Conservation (phyloP, 2,888 invertebrate species). For the Alcis repandata region DNA sequence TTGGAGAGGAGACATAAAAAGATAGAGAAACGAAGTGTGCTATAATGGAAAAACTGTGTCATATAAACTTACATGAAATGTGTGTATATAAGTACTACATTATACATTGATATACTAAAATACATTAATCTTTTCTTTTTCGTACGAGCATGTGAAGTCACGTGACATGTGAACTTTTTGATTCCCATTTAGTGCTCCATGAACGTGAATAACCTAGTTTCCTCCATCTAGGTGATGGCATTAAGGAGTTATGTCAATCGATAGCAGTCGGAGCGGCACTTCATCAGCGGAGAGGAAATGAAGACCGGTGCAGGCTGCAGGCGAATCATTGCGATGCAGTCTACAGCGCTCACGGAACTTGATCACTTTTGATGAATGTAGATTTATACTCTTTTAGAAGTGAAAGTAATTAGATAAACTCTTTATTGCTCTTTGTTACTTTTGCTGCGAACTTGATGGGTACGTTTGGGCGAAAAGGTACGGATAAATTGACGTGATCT, state of each 20-base stretch:
- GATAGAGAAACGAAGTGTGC: no score
- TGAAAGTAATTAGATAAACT: no score
- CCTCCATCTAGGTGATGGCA: constrained; percentile 14
- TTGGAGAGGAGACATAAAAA: no score
- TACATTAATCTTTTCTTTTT: not conserved
- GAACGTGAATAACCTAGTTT: constrained; percentile 19
- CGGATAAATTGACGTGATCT: no score
- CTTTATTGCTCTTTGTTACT: no score
- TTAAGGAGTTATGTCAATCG: constrained; percentile 51
- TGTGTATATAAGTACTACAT: no score
- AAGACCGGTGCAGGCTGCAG: constrained; percentile 48
- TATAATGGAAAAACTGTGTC: no score
- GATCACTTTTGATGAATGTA: not conserved
- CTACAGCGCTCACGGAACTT: constrained; percentile 12
- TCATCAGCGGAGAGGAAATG: constrained; percentile 57
- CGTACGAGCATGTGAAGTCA: constrained; percentile 8
- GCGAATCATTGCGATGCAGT: constrained; percentile 50
- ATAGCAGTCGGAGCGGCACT: constrained; percentile 49
- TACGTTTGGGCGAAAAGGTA: no score
- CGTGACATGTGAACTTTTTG: not conserved
- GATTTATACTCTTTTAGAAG: no score
- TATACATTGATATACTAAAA: no score
- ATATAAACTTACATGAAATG: no score
- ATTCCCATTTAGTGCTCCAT: not conserved
- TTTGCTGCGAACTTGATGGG: no score